Evolutionary conservation across 2,888 invertebrate genomes (phyloP).

Genomic region (Campoplex capitator): DNA sequence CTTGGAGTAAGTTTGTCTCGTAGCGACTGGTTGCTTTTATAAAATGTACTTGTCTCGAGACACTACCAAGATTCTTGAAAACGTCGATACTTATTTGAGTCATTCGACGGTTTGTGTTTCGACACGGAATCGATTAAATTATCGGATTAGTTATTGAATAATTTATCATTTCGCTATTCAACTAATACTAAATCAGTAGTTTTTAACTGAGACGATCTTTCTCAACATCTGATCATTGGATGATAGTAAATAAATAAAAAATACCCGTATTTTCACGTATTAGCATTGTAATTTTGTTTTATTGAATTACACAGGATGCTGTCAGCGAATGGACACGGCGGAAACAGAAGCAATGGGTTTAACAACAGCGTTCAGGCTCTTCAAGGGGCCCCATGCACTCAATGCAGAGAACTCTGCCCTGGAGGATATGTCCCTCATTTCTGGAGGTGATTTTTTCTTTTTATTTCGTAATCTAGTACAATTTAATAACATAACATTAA

Average conservation of each 20-base stretch:
- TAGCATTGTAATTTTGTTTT: neutral
- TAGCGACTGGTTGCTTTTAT: no score
- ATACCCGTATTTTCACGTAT: neutral
- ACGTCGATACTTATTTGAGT: neutral
- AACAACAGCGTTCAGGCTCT: constrained; percentile 67
- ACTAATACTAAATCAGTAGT: no score
- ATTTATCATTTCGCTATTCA: no score
- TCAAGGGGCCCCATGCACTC: constrained; percentile 82
- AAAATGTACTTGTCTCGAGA: no score
- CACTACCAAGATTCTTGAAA: no score
- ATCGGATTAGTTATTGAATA: no score
- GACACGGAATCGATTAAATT: neutral
- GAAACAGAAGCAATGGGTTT: constrained; percentile 61
- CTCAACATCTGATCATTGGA: neutral
- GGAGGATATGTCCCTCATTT: constrained; percentile 83
- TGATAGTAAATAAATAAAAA: neutral
- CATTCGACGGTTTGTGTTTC: neutral
- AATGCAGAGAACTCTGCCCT: constrained; percentile 82
- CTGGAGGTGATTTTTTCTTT: constrained; percentile 80
- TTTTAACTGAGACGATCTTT: neutral
- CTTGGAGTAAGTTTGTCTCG: no score
- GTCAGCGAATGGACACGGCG: constrained; percentile 76
- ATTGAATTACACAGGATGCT: constrained; percentile 79
- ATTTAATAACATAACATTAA: no score
- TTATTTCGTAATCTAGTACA: neutral